Conservation (phyloP, 1,140 invertebrate genomes). For the Cotesia vestalis region DNA sequence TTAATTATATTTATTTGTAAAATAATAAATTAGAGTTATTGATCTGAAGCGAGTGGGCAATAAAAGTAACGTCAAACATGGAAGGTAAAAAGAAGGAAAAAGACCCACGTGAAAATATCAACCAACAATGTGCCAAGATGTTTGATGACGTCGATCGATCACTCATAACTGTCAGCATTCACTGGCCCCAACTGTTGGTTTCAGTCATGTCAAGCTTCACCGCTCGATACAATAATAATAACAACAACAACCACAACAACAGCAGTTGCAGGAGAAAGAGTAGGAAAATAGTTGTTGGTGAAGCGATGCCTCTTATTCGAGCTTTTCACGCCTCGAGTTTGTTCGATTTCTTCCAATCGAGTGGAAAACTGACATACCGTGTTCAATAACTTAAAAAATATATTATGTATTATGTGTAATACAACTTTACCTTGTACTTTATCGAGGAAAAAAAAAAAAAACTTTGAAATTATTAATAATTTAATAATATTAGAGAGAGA, state of each 20-base stretch:
- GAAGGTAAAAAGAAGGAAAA: neutral
- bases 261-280: no score
- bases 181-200: conserved; percentile 25
- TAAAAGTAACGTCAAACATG: neutral
- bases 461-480: conserved; percentile 5
- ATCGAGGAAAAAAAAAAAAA: no score
- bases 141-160: conserved; percentile 36
- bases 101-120: conserved; percentile 13
- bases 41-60: neutral
- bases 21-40: no score
- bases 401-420: no score
- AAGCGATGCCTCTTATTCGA: neutral
- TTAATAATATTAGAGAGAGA: neutral
- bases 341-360: conserved; percentile 11
- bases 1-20: no score
- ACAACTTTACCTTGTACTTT: no score
- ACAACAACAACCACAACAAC: no score
- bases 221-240: conserved; percentile 7
- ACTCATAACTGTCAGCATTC: conserved; percentile 23
- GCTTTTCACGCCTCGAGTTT: neutral
- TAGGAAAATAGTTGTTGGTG: neutral
- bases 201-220: conserved; percentile 25
- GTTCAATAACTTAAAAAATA: no score
- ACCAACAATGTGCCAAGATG: conserved; percentile 36
- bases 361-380: conserved; percentile 8